These are phyloP conservation scores for Mycetomoellerius zeteki DNA, from an alignment of 1,140 invertebrate species.

Conservation along the genomic window DNA sequence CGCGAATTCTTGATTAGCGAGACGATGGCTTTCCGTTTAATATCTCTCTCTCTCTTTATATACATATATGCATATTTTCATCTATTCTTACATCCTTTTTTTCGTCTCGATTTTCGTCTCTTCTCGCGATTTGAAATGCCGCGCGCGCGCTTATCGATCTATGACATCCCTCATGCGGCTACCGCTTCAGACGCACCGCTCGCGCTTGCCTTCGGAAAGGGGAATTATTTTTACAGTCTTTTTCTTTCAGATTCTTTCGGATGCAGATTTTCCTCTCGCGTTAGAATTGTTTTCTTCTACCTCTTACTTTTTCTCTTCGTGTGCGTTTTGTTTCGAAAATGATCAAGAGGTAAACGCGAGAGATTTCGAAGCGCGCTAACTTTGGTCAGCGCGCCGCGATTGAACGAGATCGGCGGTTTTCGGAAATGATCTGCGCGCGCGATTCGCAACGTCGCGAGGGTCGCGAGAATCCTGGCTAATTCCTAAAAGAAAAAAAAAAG, in stretches of 20 bases:
- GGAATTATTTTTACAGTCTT: slow-evolving; percentile 39
- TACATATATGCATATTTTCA: not conserved
- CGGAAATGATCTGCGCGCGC: not conserved
- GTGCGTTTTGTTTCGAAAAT: slow-evolving; percentile 34
- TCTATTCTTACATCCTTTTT: slow-evolving; percentile 36
- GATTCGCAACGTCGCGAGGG: not conserved
- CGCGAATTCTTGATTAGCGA: slow-evolving; percentile 52
- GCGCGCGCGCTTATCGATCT: slow-evolving; percentile 18
- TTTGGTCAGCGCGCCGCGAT: not conserved
- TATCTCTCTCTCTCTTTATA: slow-evolving; percentile 40
- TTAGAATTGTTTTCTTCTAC: slow-evolving; percentile 7
- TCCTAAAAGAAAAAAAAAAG: slow-evolving; percentile 47
- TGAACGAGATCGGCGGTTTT: not conserved
- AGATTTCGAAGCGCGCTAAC: slow-evolving; percentile 23
- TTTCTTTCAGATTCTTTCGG: slow-evolving; percentile 2
- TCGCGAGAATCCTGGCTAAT: slow-evolving; percentile 21
- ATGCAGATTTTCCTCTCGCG: slow-evolving; percentile 38
- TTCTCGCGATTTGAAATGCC: slow-evolving; percentile 26
- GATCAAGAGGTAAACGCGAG: slow-evolving; percentile 15
- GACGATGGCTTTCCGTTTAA: slow-evolving; percentile 64
- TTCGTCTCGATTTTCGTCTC: slow-evolving; percentile 22
- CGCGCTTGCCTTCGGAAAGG: not conserved
- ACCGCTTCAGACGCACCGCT: not conserved
- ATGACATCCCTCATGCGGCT: not conserved
- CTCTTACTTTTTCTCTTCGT: slow-evolving; percentile 10